Base-by-base conservation (phyloP, 2,888 invertebrate species). In the Dasysyrphus albostriatus region DNA sequence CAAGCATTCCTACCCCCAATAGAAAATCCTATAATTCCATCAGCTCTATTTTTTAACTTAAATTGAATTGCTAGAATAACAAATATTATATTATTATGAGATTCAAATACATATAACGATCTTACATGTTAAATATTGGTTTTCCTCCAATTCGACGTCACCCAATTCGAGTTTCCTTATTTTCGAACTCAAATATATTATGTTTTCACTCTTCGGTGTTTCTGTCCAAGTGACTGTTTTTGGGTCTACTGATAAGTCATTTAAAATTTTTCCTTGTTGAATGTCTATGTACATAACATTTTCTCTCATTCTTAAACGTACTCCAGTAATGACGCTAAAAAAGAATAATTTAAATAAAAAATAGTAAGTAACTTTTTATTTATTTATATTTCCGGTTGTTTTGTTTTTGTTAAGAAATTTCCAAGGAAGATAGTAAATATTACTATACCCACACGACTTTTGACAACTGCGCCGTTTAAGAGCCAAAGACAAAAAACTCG, bases 261-360 rank as follows among this genome's bases (percentile, higher is more conserved):
- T 44, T 8, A 32, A 0, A 44, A 32, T 32, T 32, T 29, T 29
- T 32, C 29, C 63, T 32, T 63, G 9, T 9, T 63, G 9, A 5
- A 63, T 63, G 2, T 63, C 44, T 44, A 63, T n/a, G n/a, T 63
- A 44, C 5, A 63, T 8, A 32, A 63, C 10, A 2, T 63, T 44
- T 0, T 44, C 7, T 6, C 32, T 5, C 5, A 32, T 7, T 63
- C 9, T 8, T 4, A 44, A 29, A 9, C 63, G 63, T 6, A 29
- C 2, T 32, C 63, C 63, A 32, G 63, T 59, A 19, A 59, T 59
- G 12, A 59, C 19, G 34, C 59, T 3, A 12, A 51, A 32, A 7
- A 32, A 32, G 32, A 32, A 32, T 32, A 32, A 4, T 32, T 32
- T 1, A 5, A 7, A 32, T 32, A n/a, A n/a, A n/a, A n/a, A n/a